Conservation (phyloP, 2,888 invertebrate genomes). For the Osedax fenrisi region DNA sequence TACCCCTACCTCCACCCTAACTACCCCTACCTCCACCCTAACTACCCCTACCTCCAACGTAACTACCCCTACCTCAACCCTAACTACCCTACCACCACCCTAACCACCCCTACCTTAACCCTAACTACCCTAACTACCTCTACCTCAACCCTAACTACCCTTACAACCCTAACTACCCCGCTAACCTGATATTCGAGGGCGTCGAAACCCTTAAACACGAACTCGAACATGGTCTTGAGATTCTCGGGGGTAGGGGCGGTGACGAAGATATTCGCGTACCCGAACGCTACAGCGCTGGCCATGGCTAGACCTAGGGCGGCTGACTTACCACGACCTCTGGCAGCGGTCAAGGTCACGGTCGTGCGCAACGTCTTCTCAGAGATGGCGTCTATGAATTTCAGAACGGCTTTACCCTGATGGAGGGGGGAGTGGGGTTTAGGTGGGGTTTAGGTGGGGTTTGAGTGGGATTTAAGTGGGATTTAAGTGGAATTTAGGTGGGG, state of each 20-base stretch:
- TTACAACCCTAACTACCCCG: neutral
- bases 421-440: neutral
- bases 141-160: neutral
- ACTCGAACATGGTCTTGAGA: constrained; percentile 88
- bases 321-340: constrained; percentile 92
- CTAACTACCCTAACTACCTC: neutral
- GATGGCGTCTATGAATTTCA: constrained; percentile 83
- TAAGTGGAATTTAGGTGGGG: too few species aligned
- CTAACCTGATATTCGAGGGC: constrained; percentile 64
- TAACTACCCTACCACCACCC: too few species aligned
- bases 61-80: too few species aligned
- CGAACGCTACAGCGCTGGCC: constrained; percentile 55
- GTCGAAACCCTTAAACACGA: constrained; percentile 86
- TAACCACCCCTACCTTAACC: too few species aligned
- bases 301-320: constrained; percentile 87
- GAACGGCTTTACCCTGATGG: constrained; percentile 66
- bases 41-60: too few species aligned
- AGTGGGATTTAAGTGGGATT: too few species aligned
- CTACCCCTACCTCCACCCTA: too few species aligned
- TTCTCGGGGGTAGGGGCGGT: constrained; percentile 97
- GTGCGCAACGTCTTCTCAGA: constrained; percentile 77
- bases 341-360: constrained; percentile 86
- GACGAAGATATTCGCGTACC: constrained; percentile 82
- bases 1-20: too few species aligned
- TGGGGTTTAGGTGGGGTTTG: too few species aligned